Evolutionary conservation across 2,113 vertebrate genomes (phyloP).

Genomic region (Planiliza haematocheilus): DNA sequence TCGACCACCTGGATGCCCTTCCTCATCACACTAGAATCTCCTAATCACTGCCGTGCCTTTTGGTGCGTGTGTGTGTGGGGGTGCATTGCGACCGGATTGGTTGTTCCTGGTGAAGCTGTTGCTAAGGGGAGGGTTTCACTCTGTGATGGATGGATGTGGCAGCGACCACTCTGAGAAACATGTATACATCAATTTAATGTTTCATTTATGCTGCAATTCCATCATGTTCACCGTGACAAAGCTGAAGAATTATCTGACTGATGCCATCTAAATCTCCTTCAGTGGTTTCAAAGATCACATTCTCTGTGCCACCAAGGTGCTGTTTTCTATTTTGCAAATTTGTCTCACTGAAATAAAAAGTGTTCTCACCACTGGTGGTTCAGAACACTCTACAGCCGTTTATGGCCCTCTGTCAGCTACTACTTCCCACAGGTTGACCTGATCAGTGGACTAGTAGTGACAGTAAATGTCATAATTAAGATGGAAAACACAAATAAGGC

Average conservation of each 20-base stretch:
- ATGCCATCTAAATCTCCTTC: not conserved
- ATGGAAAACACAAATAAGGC: not conserved
- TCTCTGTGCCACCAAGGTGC: not conserved
- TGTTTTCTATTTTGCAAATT: slow-evolving; percentile 11
- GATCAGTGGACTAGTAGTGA: slow-evolving; percentile 4
- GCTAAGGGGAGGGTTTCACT: slow-evolving; percentile 72
- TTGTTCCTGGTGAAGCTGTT: slow-evolving; percentile 72
- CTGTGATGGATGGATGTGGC: slow-evolving; percentile 27
- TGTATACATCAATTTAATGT: slow-evolving; percentile 31
- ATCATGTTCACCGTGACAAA: not conserved
- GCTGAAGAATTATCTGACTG: not conserved
- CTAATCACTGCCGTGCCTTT: slow-evolving; percentile 63
- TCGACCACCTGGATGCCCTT: slow-evolving; percentile 54
- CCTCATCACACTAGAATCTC: slow-evolving; percentile 57
- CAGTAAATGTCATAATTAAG: not conserved
- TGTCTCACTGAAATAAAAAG: not conserved
- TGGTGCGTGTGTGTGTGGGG: not conserved
- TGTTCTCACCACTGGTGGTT: slow-evolving; percentile 1
- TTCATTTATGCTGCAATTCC: not conserved
- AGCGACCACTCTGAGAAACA: slow-evolving; percentile 21
- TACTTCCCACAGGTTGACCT: not conserved
- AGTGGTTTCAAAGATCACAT: slow-evolving; percentile 2
- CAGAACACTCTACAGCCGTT: slow-evolving; percentile 15
- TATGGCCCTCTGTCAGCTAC: not conserved
- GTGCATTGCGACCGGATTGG: slow-evolving; percentile 60